Percentiles rank a stretch among this genome's conserved stretches.
These are phyloP conservation scores for Lethenteron camtschaticum DNA, from an alignment of 2,113 vertebrate species.

Conservation along the genomic window DNA sequence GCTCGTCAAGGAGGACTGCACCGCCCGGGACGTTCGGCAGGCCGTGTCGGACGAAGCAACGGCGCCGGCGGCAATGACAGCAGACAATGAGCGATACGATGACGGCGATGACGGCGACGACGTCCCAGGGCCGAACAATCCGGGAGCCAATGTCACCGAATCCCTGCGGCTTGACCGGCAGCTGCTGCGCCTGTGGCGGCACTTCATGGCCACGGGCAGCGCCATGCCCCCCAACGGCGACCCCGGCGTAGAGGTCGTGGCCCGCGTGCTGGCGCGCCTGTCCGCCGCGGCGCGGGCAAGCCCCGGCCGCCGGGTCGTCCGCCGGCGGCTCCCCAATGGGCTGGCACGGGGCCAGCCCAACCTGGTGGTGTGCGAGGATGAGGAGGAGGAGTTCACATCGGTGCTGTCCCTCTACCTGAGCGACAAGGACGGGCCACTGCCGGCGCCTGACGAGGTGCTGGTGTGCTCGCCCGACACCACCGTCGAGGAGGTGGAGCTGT, in stretches of 20 bases:
- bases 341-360: conserved; percentile 40
- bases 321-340: conserved; percentile 30
- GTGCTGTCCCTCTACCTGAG: conserved; percentile 69
- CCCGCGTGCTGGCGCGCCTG: conserved; percentile 31
- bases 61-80: too few relatives aligned
- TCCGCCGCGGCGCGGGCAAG: conserved; percentile 11
- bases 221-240: too few relatives aligned
- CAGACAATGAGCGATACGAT: too few relatives aligned
- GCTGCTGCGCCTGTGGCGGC: too few relatives aligned
- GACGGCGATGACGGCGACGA: too few relatives aligned
- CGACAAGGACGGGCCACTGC: conserved; percentile 29
- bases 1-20: conserved; percentile 40
- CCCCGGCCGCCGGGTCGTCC: conserved; percentile 8
- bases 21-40: conserved; percentile 15
- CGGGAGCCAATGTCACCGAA: too few relatives aligned
- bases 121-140: too few relatives aligned
- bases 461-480: conserved; percentile 44
- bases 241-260: conserved; percentile 25
- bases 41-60: conserved; percentile 15
- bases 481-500: conserved; percentile 52
- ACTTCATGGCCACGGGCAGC: too few relatives aligned
- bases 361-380: conserved; percentile 40
- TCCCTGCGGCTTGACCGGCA: too few relatives aligned
- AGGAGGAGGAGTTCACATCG: conserved; percentile 34
- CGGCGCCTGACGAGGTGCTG: conserved; percentile 62